A percentile compares a stretch with the other conserved stretches of the same genome.
Conservation (phyloP, 2,888 invertebrate species). For the Lingula anatina region DNA sequence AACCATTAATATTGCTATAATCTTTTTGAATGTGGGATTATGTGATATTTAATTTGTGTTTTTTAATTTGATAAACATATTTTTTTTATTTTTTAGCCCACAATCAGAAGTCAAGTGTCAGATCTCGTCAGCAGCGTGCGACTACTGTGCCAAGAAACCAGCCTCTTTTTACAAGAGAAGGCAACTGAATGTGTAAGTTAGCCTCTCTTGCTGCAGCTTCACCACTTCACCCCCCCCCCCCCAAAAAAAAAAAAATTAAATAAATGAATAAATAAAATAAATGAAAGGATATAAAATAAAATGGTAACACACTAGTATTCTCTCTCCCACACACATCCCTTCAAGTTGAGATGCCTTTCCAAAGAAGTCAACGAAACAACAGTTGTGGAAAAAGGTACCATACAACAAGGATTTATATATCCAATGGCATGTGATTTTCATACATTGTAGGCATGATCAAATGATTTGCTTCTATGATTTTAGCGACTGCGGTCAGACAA, state of each 20-base stretch:
- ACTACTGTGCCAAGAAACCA: constrained; percentile 70
- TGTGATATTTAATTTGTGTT: no score
- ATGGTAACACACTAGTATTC: no score
- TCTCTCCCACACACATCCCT: no score
- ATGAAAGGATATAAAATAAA: no score
- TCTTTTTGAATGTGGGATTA: no score
- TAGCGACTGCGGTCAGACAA: constrained; percentile 64
- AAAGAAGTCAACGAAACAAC: no score
- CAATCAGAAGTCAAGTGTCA: constrained; percentile 69
- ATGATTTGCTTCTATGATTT: constrained; percentile 9
- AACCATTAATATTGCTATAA: no score
- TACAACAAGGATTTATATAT: no score
- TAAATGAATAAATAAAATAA: no score
- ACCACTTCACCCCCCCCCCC: background rate
- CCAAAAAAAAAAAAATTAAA: background rate
- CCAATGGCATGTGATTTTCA: background rate
- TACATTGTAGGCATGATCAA: background rate
- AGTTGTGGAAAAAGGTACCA: no score
- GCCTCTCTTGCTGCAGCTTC: background rate
- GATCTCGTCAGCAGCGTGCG: constrained; percentile 66
- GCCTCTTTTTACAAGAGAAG: constrained; percentile 65
- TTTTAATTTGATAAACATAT: background rate
- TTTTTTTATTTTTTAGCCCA: constrained; percentile 55
- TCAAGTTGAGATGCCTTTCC: no score
- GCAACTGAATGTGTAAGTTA: constrained; percentile 59